Conservation (phyloP, 2,888 invertebrate species). For the Polydesmus complanatus region DNA sequence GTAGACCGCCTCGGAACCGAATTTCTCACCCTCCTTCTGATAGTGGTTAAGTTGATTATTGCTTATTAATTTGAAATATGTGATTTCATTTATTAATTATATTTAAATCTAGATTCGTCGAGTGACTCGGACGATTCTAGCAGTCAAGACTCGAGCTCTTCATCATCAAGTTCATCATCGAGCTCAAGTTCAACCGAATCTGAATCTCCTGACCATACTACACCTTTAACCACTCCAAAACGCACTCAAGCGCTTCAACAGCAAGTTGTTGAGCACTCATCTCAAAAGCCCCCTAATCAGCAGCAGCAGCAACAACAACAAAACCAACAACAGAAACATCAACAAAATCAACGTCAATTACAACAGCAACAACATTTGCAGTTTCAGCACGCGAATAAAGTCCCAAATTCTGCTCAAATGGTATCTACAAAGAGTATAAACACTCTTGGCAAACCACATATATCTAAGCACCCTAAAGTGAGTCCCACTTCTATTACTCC, state of each 20-base stretch:
- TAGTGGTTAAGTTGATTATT: constrained; percentile 1
- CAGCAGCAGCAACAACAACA: not conserved
- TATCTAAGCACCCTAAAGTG: not conserved
- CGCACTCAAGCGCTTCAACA: not conserved
- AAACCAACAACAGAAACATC: not conserved
- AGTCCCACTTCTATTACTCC: not conserved
- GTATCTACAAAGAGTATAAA: not conserved
- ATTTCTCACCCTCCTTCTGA: not conserved
- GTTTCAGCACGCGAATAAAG: too few species aligned
- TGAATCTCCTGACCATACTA: not conserved
- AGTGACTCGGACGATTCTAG: constrained; percentile 9
- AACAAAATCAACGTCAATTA: not conserved
- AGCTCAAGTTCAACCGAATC: not conserved
- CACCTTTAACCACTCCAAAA: not conserved
- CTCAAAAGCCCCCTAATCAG: not conserved
- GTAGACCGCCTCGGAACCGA: constrained; percentile 1
- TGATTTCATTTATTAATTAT: not conserved
- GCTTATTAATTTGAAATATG: not conserved
- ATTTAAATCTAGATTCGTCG: not conserved
- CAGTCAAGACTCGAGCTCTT: constrained; percentile 10
- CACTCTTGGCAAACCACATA: not conserved
- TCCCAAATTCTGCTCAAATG: not conserved
- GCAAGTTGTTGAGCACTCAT: not conserved
- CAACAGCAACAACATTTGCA: not conserved
- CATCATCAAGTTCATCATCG: not conserved